These are phyloP conservation scores for Xyrichtys novacula DNA, from an alignment of 2,797 vertebrate genomes.

Conservation along the genomic window DNA sequence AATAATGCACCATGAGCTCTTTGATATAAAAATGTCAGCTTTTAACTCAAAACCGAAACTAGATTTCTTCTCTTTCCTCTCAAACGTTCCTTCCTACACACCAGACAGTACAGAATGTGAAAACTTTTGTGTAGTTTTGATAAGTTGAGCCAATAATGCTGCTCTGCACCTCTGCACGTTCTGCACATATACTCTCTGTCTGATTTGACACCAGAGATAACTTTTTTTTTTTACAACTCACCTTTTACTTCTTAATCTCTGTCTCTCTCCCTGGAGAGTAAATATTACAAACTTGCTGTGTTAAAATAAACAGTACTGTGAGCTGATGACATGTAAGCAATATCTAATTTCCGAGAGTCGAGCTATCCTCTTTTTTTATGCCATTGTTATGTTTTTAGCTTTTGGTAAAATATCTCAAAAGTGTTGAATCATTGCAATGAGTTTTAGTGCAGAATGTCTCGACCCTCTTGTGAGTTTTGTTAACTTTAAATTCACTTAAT, in stretches of 20 bases:
- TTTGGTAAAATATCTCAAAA: not conserved
- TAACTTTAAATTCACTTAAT: not conserved
- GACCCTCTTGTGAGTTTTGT: no score
- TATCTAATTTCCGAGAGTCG: no score
- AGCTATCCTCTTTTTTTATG: no score
- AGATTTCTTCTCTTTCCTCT: not conserved
- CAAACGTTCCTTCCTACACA: no score
- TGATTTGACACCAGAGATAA: not conserved
- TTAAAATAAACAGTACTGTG: no score
- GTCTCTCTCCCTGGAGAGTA: slow-evolving; percentile 1
- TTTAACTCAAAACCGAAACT: no score
- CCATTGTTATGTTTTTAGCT: no score
- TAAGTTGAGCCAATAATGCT: slow-evolving; percentile 18
- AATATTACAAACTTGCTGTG: slow-evolving; percentile 14
- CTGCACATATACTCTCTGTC: not conserved
- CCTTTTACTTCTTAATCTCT: not conserved
- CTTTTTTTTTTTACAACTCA: not conserved
- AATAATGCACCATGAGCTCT: no score
- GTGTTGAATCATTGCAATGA: no score
- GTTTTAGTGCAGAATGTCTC: no score
- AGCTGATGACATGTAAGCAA: no score
- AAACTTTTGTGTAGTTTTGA: slow-evolving; percentile 27
- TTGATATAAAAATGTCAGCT: no score
- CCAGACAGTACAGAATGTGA: not conserved
- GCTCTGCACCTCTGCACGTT: slow-evolving; percentile 15